Evolutionary conservation across 2,888 invertebrate genomes (phyloP), one percentile per base, ranked within the genome.

Genomic region (Aporophyla lueneburgensis): DNA sequence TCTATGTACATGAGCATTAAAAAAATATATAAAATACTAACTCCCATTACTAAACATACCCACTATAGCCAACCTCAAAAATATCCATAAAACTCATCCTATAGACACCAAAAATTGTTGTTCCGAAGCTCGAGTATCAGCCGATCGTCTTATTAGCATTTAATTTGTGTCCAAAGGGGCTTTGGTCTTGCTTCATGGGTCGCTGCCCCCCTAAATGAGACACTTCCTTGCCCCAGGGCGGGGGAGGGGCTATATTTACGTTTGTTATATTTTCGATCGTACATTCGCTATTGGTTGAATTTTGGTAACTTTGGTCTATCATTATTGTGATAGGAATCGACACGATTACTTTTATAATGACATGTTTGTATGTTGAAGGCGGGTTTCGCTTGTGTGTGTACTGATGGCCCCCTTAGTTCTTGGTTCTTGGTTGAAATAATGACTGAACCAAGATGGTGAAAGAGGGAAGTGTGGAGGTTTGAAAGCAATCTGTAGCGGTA

Each of bases 131-230:
- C 85, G 65, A 89, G 90, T 94, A 94, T 94, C 94, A 86, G 90
- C 78, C 90, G 93, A 94, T 94, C 94, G 91, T 86, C 94, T 95
- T 94, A 96, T 96, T 96, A 96, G 95, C 96, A 96, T 96, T 95
- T 96, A 96, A 96, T 96, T 95, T 93, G 93, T 93, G 92, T 91
- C 93, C 93, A 94, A 95, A 94, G 95, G 95, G 95, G 83, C 81
- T 87, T 79, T 74, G 80, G 93, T 89, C 89, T 83, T 84, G 83
- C 86, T 95, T 94, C 94, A 96, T 92, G 96, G 96, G 94, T 95
- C 95, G 96, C 84, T 96, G 96, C 92, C 93, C 95, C 93, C 94
- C 93, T 89, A 96, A 96, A 96, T 94, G 94, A 94, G 94, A 93
- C 92, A 96, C 96, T 96, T 96, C 96, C 96, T 96, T 88, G 95